Evolutionary conservation across 2,113 vertebrate species (phyloP), one percentile per base, ranked within the genome.

Genomic region (Ptilorrhoa leucosticta): DNA sequence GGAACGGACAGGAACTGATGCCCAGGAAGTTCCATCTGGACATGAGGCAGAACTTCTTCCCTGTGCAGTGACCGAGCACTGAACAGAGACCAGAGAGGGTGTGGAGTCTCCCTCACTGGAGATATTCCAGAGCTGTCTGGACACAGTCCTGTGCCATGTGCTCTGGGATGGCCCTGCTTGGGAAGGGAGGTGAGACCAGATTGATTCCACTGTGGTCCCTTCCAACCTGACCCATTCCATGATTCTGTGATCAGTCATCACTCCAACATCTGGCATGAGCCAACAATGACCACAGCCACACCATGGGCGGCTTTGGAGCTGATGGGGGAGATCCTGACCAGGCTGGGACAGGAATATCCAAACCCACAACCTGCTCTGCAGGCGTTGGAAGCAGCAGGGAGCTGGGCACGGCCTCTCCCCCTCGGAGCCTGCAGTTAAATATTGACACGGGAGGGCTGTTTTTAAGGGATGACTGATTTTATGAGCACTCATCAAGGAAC

Each of bases 401-500:
- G 44, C 73, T 24, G 66, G 23, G 54, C 39, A 40, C 0, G 3
- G 42, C 66, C 57, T 94, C 94, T 82, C 76, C 69, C 69, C 47
- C 65, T 14, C 3, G 0, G 33, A 82, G 60, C 48, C 64, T 30
- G 70, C 84, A 73, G 89, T 83, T 94, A 86, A 96, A 85, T 95
- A 94, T 94, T 50, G 89, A 90, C 81, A 66, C 22, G 96, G 86
- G 94, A 97, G 92, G 90, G 37, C 26, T 95, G 92, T 80, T 93
- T 89, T 82, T 20, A 93, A 96, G 54, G 86, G 65, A 78, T 51
- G 80, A 66, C 84, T 87, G 57, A 94, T 94, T 96, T 96, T 94
- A 96, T 93, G 94, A 93, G 92, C 90, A 83, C 93, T 91, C 94
- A 87, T 68, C 83, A 20, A 94, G 95, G 94, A 94, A 88, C 11